A percentile compares a stretch with the other conserved stretches of the same genome.
Evolutionary conservation across 2,113 vertebrate species (phyloP).

Genomic region (Notechis scutatus): DNA sequence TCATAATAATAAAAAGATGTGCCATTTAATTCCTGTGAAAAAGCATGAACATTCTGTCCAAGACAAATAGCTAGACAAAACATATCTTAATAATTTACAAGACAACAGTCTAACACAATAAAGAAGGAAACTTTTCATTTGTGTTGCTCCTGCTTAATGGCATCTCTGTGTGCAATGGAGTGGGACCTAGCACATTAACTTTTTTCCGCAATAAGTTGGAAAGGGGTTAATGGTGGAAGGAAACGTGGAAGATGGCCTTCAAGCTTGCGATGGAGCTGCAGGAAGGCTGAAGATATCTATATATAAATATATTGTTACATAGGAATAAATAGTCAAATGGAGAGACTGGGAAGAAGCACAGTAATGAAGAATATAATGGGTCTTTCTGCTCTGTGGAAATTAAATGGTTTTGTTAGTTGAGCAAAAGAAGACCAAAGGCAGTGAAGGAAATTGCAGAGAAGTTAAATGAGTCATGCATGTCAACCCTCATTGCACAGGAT

Average conservation of each 20-base stretch:
- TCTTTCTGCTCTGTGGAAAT: slow-evolving; percentile 20
- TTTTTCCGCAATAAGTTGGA: slow-evolving; percentile 37
- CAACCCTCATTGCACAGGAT: background rate
- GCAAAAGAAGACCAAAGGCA: background rate
- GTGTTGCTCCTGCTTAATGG: slow-evolving; percentile 52
- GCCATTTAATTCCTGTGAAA: slow-evolving; percentile 12
- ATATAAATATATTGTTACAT: background rate
- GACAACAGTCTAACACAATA: slow-evolving; percentile 37
- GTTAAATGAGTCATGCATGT: background rate
- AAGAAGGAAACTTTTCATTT: slow-evolving; percentile 57
- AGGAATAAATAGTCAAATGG: background rate
- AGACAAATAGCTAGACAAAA: slow-evolving; percentile 62
- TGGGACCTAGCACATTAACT: slow-evolving; percentile 40
- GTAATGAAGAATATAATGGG: background rate
- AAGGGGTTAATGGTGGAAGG: slow-evolving; percentile 38
- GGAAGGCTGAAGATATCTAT: background rate
- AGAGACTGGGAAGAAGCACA: slow-evolving; percentile 18
- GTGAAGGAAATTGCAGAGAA: slow-evolving; percentile 3
- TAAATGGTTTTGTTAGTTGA: slow-evolving; percentile 14
- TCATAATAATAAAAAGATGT: slow-evolving; percentile 16
- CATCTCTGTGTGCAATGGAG: slow-evolving; percentile 35
- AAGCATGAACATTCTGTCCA: slow-evolving; percentile 43
- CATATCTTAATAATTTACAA: slow-evolving; percentile 50
- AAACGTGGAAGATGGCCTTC: slow-evolving; percentile 23
- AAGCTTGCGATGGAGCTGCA: slow-evolving; percentile 13